A percentile compares a stretch with the other conserved stretches of the same genome.
Evolutionary conservation across 1,140 invertebrate species (phyloP).

Genomic region (Maniola jurtina): DNA sequence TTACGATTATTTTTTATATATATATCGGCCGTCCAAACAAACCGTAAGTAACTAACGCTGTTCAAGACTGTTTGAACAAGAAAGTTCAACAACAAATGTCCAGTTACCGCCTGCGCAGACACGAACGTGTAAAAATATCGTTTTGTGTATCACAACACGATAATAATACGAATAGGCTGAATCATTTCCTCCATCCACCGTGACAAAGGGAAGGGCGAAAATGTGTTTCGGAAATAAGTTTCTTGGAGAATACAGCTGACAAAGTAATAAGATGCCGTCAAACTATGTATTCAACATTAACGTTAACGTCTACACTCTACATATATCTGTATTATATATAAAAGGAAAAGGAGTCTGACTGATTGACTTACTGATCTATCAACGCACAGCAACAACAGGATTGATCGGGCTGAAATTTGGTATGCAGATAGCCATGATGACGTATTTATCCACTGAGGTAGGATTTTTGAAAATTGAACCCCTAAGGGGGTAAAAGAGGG

Average conservation of each 20-base stretch:
- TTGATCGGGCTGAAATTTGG: too few relatives aligned
- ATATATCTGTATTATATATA: too few relatives aligned
- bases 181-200: slow-evolving; percentile 5
- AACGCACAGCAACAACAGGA: too few relatives aligned
- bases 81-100: slow-evolving; percentile 10
- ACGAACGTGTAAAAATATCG: slow-evolving; percentile 9
- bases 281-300: too few relatives aligned
- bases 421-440: too few relatives aligned
- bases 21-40: slow-evolving; percentile 11
- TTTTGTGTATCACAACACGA: slow-evolving; percentile 1
- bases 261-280: slow-evolving; percentile 3
- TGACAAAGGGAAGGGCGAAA: slow-evolving; percentile 9
- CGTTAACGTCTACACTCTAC: too few relatives aligned
- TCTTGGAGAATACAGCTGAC: slow-evolving; percentile 7
- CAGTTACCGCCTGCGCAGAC: background rate
- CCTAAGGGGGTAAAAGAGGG: too few relatives aligned
- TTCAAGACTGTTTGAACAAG: slow-evolving; percentile 4
- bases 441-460: too few relatives aligned
- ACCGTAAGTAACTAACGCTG: background rate
- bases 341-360: too few relatives aligned
- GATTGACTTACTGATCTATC: too few relatives aligned
- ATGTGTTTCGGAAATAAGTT: slow-evolving; percentile 14
- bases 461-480: too few relatives aligned
- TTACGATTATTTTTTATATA: too few relatives aligned
- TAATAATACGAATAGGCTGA: slow-evolving; percentile 6